Evolutionary conservation across 2,113 vertebrate species (phyloP), one percentile per base, ranked within the genome.

Genomic region (Cnemophilus loriae): DNA sequence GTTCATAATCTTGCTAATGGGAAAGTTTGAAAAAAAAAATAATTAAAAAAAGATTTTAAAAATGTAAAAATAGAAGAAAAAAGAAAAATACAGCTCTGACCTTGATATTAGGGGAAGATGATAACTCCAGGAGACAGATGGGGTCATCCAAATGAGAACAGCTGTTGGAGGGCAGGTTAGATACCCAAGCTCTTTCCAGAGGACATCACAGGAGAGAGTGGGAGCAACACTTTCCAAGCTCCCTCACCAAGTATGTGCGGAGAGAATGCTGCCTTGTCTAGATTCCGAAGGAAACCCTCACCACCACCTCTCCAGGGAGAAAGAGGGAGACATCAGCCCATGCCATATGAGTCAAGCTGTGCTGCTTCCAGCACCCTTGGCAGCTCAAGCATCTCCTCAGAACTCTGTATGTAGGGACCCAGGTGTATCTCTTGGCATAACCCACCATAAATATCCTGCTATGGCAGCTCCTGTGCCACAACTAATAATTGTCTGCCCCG

Each of bases 341-440:
- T 2, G 2, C 7, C 64, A n/a, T 27, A 17, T 0, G 0, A 37
- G 18, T n/a, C 76, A 79, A 68, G 14, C 27, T 39, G 9, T 3
- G 2, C 49, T 39, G 27, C 70, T 73, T 69, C 33, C 79, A 60
- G 35, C 16, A 17, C 30, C 59, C 59, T 69, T 56, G 30, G 20
- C 3, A 7, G 27, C 33, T 60, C 24, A n/a, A 49, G 16, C 11
- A 30, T 8, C 52, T 71, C 30, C 53, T 46, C 20, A 9, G 5
- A 64, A 35, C 44, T 67, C 42, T 39, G 46, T 24, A 23, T n/a
- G n/a, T 56, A 8, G 2, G 47, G n/a, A 53, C 35, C 71, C 16
- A 33, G 4, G 1, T 16, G 9, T 27, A 42, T 17, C 16, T 30
- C 63, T 41, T 56, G 52, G 64, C 59, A 37, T 32, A 65, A 44